phyloP scores from a whole-genome alignment of 2,113 vertebrate genomes.

The Cynoglossus semilaevis region DNA sequence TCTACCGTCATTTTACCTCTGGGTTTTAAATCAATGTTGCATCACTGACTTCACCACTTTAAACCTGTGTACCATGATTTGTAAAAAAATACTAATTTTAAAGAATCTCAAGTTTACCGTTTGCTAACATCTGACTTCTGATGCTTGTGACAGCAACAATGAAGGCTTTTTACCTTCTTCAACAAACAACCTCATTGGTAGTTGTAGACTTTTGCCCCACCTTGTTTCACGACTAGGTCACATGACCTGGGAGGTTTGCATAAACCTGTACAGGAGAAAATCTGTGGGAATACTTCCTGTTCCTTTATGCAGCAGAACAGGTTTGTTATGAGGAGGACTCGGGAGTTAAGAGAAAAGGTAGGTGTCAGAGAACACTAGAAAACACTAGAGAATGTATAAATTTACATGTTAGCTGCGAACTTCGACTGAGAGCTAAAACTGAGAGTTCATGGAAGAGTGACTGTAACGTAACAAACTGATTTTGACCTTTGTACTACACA shows the following conservation, averaged over 20 bases:
- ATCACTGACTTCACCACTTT: too few species aligned
- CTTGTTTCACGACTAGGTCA: constrained; percentile 60
- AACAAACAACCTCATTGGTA: constrained; percentile 21
- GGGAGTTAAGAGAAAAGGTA: constrained; percentile 20
- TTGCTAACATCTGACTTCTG: too few species aligned
- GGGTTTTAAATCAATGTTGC: too few species aligned
- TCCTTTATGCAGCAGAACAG: constrained; percentile 42
- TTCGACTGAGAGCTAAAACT: neutral
- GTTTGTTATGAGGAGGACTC: constrained; percentile 35
- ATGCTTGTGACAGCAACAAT: too few species aligned
- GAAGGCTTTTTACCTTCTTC: neutral
- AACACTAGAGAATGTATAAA: neutral
- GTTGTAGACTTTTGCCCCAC: neutral
- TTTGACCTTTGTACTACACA: constrained; percentile 55
- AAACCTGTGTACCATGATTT: too few species aligned
- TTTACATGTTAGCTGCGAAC: neutral
- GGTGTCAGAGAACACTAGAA: constrained; percentile 1
- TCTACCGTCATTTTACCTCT: too few species aligned
- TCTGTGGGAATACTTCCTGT: constrained; percentile 55
- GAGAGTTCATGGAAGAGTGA: neutral
- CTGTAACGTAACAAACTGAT: neutral
- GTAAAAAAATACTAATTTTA: too few species aligned
- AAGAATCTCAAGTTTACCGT: too few species aligned
- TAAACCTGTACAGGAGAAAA: constrained; percentile 9
- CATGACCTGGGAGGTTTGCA: constrained; percentile 36